Conservation (phyloP, 2,888 invertebrate genomes). For the Lycophotia porphyrea region DNA sequence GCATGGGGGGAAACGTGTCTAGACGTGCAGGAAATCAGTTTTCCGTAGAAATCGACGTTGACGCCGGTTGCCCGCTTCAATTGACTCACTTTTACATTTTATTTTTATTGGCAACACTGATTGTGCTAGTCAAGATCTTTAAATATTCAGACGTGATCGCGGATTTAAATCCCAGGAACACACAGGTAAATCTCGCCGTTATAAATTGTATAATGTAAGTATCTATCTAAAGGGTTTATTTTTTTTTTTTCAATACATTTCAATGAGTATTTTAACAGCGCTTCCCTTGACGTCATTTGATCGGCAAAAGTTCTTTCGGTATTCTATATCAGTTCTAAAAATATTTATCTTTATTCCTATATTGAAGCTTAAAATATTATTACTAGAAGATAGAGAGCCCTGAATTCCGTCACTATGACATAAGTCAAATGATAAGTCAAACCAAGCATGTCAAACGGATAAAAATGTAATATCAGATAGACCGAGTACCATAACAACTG, state of each 20-base stretch:
- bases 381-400: not conserved
- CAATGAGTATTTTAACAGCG: not conserved
- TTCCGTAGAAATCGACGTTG: conserved; percentile 74
- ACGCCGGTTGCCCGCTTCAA: conserved; percentile 64
- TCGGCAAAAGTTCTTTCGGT: not conserved
- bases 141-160: not conserved
- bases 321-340: not conserved
- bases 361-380: not conserved
- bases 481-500: conserved; percentile 14
- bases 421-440: not conserved
- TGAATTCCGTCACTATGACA: not conserved
- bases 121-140: no score
- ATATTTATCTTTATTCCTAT: not conserved
- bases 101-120: conserved; percentile 23
- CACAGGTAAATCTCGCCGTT: not conserved
- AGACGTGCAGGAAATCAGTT: conserved; percentile 86
- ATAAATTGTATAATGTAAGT: not conserved
- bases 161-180: not conserved
- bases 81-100: conserved; percentile 48
- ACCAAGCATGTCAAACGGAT: not conserved
- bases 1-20: conserved; percentile 80
- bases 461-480: conserved; percentile 10
- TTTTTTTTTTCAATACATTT: not conserved
- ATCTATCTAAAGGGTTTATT: no score
- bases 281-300: not conserved